phyloP scores from a whole-genome alignment of 2,888 invertebrate genomes.

The Archaeoteleia sp. region DNA sequence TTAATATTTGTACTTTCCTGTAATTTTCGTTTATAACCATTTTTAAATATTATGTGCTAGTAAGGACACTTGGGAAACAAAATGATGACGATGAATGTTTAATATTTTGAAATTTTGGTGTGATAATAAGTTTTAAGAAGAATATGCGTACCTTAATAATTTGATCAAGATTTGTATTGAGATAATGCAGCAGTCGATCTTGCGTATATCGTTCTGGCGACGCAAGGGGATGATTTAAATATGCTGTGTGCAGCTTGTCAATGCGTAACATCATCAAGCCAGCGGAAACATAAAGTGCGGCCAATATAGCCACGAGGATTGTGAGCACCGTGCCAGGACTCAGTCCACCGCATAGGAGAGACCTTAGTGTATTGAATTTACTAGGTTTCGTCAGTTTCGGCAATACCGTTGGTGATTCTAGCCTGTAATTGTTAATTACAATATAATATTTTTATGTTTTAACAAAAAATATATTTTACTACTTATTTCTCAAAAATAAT shows the following conservation, averaged over 20 bases:
- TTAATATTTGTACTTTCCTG: no score
- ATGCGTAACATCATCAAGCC: constrained; percentile 72
- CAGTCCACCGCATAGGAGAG: constrained; percentile 40
- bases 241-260: constrained; percentile 69
- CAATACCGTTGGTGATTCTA: constrained; percentile 49
- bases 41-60: no score
- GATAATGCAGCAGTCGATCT: constrained; percentile 72
- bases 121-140: no score
- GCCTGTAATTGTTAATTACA: constrained; percentile 18
- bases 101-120: no score
- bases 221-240: constrained; percentile 69
- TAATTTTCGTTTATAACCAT: no score
- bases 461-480: not conserved
- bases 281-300: constrained; percentile 69
- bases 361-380: constrained; percentile 43
- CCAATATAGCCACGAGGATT: constrained; percentile 66
- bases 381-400: constrained; percentile 41
- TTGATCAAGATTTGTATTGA: constrained; percentile 86
- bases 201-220: constrained; percentile 71
- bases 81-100: not conserved
- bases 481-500: not conserved
- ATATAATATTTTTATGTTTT: not conserved
- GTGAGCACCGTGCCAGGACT: constrained; percentile 67
- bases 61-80: no score
- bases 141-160: constrained; percentile 82